Percentiles rank a stretch among this genome's conserved stretches.
phyloP scores from a whole-genome alignment of 1,140 invertebrate genomes.

The Colletes gigas region DNA sequence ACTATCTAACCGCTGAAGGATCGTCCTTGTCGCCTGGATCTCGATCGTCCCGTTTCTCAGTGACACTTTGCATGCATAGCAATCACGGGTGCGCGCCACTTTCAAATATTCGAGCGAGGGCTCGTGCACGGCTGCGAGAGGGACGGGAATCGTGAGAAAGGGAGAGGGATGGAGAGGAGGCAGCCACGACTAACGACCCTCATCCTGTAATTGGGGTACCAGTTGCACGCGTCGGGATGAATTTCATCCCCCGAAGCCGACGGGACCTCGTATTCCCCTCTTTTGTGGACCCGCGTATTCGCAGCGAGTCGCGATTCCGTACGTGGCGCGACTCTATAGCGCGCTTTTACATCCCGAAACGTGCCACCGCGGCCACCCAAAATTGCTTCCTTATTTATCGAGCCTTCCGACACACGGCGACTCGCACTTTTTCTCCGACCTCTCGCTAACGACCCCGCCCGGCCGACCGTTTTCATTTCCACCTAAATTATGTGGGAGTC shows the following conservation, averaged over 20 bases:
- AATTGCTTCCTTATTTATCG: constrained; percentile 9
- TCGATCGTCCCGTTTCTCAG: neutral
- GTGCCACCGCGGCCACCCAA: neutral
- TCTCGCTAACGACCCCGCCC: neutral
- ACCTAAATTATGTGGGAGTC: neutral
- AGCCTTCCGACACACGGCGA: neutral
- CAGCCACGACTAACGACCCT: constrained; percentile 56
- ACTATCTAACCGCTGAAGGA: neutral
- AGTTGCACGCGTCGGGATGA: constrained; percentile 66
- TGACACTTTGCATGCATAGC: constrained; percentile 26
- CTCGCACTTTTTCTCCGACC: neutral
- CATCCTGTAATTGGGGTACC: constrained; percentile 67
- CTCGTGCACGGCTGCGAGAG: neutral
- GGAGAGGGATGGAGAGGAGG: constrained; percentile 19
- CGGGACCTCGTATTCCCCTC: neutral
- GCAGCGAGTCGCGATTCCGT: constrained; percentile 29
- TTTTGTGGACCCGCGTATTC: constrained; percentile 31
- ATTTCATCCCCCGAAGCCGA: constrained; percentile 57
- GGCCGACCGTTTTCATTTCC: neutral
- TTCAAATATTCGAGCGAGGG: constrained; percentile 46
- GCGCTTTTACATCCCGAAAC: constrained; percentile 17
- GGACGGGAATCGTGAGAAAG: constrained; percentile 10
- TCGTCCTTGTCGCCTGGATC: neutral
- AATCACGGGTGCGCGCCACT: constrained; percentile 1
- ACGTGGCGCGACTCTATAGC: constrained; percentile 19